These are phyloP conservation scores for Synanthedon tipuliformis DNA, from an alignment of 2,888 invertebrate genomes.

Conservation along the genomic window DNA sequence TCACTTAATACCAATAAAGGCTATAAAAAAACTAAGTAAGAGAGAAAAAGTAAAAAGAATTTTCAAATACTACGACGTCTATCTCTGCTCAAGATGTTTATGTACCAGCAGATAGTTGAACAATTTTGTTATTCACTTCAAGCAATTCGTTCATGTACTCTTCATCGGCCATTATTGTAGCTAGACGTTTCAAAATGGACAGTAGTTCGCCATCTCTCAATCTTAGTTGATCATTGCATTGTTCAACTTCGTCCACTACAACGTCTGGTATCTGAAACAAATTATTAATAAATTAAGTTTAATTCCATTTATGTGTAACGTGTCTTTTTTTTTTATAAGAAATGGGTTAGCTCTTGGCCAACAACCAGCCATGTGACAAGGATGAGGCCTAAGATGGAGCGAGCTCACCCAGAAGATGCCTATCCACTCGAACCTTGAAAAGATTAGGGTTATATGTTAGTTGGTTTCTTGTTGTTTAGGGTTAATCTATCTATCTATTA, in stretches of 20 bases:
- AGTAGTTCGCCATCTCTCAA: conserved; percentile 75
- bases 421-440: too few relatives aligned
- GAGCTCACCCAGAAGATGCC: too few relatives aligned
- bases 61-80: neutral
- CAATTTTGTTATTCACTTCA: conserved; percentile 80
- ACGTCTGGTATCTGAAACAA: conserved; percentile 74
- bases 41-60: neutral
- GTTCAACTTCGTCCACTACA: conserved; percentile 72
- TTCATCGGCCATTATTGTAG: conserved; percentile 78
- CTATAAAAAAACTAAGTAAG: neutral
- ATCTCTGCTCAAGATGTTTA: conserved; percentile 14
- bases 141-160: conserved; percentile 81
- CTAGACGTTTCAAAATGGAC: conserved; percentile 74
- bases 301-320: too few relatives aligned
- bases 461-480: too few relatives aligned
- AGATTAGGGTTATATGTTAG: too few relatives aligned
- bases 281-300: too few relatives aligned
- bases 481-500: too few relatives aligned
- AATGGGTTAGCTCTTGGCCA: too few relatives aligned
- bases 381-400: too few relatives aligned
- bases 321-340: too few relatives aligned
- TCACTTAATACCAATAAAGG: neutral
- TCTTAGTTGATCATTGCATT: conserved; percentile 81
- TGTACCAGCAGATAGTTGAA: conserved; percentile 50
- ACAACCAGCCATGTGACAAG: too few relatives aligned